Conservation (phyloP, 2,797 vertebrate species). For the Cottoperca gobio region DNA sequence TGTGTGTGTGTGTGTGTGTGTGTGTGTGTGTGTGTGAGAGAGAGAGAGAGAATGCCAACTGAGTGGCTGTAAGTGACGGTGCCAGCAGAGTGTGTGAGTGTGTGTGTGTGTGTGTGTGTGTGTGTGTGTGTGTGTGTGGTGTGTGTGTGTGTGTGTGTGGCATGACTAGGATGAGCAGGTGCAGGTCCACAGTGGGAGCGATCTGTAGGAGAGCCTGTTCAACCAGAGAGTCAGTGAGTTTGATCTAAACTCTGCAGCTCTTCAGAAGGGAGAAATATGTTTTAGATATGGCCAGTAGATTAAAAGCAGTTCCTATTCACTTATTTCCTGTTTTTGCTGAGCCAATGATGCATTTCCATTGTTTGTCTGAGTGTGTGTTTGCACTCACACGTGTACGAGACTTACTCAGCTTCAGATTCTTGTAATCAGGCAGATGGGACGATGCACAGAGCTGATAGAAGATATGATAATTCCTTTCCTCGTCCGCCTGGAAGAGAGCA, state of each 20-base stretch:
- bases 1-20: slow-evolving; percentile 7
- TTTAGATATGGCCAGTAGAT: too few relatives aligned
- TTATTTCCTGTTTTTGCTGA: too few relatives aligned
- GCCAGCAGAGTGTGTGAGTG: slow-evolving; percentile 60
- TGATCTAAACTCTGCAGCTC: too few relatives aligned
- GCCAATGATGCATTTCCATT: too few relatives aligned
- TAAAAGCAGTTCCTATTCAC: too few relatives aligned
- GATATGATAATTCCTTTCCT: slow-evolving; percentile 98
- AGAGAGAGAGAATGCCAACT: slow-evolving; percentile 37
- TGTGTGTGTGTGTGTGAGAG: slow-evolving; percentile 20
- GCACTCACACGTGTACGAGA: neutral
- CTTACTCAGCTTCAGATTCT: slow-evolving; percentile 91
- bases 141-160: slow-evolving; percentile 45
- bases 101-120: slow-evolving; percentile 53
- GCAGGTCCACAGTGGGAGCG: slow-evolving; percentile 73
- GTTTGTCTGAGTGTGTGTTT: neutral
- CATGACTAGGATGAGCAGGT: slow-evolving; percentile 74
- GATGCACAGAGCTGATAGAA: slow-evolving; percentile 99
- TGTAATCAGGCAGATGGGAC: slow-evolving; percentile 92
- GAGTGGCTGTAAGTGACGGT: slow-evolving; percentile 47
- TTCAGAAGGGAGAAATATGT: too few relatives aligned
- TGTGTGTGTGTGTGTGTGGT: slow-evolving; percentile 46
- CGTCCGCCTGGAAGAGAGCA: slow-evolving; percentile 91
- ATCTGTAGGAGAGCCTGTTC: slow-evolving; percentile 53
- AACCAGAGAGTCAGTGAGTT: slow-evolving; percentile 43